Percentiles rank a stretch among this genome's conserved stretches.
Evolutionary conservation across 2,113 vertebrate genomes (phyloP).

Genomic region (Pantherophis guttatus): DNA sequence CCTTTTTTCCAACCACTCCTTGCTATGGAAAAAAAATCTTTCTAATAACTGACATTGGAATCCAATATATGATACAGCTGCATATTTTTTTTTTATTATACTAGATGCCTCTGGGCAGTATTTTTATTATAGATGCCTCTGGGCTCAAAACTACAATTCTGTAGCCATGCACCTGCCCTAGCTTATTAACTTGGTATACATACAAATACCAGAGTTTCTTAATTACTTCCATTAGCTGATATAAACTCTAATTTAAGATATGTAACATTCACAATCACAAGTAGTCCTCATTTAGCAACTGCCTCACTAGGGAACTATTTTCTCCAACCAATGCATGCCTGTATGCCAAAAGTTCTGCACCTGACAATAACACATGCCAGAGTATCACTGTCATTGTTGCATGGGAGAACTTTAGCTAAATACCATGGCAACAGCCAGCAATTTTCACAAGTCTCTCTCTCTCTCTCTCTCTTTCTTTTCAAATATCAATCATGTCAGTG

Average conservation of each 20-base stretch:
- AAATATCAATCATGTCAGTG: not conserved
- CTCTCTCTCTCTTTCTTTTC: no score
- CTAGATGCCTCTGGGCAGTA: not conserved
- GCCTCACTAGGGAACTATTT: not conserved
- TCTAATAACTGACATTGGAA: not conserved
- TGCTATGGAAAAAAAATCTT: not conserved
- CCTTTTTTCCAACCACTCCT: not conserved
- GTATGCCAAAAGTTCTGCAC: not conserved
- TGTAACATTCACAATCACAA: not conserved
- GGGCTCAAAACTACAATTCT: not conserved
- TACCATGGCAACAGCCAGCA: not conserved
- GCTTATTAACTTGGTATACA: not conserved
- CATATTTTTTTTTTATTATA: not conserved
- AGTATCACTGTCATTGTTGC: not conserved
- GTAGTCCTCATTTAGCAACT: not conserved
- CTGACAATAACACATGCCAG: not conserved
- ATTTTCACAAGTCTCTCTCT: not conserved
- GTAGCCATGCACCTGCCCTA: not conserved
- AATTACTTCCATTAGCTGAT: not conserved
- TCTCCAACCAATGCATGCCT: not conserved
- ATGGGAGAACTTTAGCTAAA: not conserved
- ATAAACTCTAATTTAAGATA: not conserved
- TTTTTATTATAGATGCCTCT: not conserved
- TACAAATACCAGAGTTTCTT: not conserved
- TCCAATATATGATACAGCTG: not conserved